Evolutionary conservation across 2,888 invertebrate genomes (phyloP), one percentile per base, ranked within the genome.

Genomic region (Acleris holmiana): DNA sequence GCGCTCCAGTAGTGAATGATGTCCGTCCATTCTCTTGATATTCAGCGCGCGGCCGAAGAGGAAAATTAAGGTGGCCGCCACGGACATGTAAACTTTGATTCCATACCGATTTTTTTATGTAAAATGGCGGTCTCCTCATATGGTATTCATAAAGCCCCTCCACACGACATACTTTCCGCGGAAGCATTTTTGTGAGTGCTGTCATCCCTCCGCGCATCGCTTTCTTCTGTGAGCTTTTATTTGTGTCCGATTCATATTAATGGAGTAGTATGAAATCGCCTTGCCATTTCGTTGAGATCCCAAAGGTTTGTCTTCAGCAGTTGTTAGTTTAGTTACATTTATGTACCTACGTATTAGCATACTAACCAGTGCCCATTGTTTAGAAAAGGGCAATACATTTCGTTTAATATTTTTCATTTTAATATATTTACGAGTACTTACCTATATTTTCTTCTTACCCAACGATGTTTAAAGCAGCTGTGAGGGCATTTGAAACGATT

Each of bases 11-110:
- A 78, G 79, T 82, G 35, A 3, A 13, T 80, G 84, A 83, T 85
- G 83, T 82, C 83, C 83, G 81, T 70, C 77, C 78, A 76, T 78
- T 74, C 78, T 85, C 46, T 89, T 86, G 79, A 79, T 89, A 90
- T 90, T 88, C 89, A 83, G 80, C 70, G 71, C 84, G 76, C 82
- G 84, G 75, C 71, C 76, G 67, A 73, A 73, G 76, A 85, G 85
- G 84, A 88, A 89, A 89, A 89, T 89, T 88, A 89, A 89, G 89
- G 90, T 88, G 83, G 80, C 85, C 83, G 77, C 79, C 73, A 75
- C 78, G 85, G 83, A 84, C 87, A 89, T 88, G 85, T 82, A 84
- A 86, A 84, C 80, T 89, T 88, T 88, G 88, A 88, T 88, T 86
- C 84, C 80, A 73, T 84, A 79, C 83, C 83, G 83, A 85, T 86